phyloP scores from a whole-genome alignment of 2,797 vertebrate genomes.

The Macropodus opercularis region DNA sequence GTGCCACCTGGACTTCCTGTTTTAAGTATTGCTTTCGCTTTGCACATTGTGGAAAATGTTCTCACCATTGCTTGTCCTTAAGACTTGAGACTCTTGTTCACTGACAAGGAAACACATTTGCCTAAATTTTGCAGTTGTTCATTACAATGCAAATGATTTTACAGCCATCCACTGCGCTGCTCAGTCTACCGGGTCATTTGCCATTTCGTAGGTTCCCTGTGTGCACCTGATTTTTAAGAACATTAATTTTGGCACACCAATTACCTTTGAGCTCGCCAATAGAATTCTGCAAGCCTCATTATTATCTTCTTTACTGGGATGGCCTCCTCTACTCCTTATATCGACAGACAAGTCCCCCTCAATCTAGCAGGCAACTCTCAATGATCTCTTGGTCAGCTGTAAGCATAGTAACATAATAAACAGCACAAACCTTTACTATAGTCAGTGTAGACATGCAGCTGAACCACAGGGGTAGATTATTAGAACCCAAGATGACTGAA shows the following conservation, averaged over 20 bases:
- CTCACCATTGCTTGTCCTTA: neutral
- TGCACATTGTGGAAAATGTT: neutral
- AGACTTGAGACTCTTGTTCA: neutral
- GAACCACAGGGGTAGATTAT: slow-evolving; percentile 35
- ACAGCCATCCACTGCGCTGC: neutral
- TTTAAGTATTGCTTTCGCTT: neutral
- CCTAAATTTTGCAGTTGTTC: neutral
- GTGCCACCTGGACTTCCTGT: neutral
- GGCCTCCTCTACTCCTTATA: neutral
- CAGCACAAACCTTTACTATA: too few species aligned
- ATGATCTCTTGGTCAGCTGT: neutral
- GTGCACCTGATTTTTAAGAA: neutral
- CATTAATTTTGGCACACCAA: neutral
- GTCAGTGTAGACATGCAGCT: slow-evolving; percentile 49
- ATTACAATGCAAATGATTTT: neutral
- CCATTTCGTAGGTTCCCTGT: neutral
- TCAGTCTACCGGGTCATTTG: neutral
- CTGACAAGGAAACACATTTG: neutral
- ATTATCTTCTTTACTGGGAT: neutral
- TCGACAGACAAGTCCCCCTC: neutral
- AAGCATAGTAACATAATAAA: neutral
- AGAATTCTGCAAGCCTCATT: neutral
- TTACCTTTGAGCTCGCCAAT: neutral
- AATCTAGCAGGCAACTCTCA: neutral
- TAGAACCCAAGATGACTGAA: slow-evolving; percentile 45